A percentile compares a stretch with the other conserved stretches of the same genome.
These are phyloP conservation scores for Nansenia antarctica DNA, from an alignment of 2,113 vertebrate species.

Conservation along the genomic window DNA sequence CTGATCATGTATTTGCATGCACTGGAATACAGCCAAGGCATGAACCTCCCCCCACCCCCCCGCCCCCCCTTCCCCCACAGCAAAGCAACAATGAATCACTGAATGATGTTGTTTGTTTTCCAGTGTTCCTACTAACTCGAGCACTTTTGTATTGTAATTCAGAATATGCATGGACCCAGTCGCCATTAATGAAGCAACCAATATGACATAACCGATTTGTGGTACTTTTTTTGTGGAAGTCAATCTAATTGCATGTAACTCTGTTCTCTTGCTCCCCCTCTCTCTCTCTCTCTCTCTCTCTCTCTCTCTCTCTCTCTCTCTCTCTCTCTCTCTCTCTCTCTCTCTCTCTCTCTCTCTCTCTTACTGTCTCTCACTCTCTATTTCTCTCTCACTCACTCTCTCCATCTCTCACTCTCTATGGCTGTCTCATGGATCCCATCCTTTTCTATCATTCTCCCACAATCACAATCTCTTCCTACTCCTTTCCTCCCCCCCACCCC, in stretches of 20 bases:
- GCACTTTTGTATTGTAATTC: conserved; percentile 49
- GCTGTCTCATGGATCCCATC: conserved; percentile 50
- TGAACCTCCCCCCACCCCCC: conserved; percentile 46
- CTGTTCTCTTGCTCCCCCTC: conserved; percentile 70
- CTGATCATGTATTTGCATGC: conserved; percentile 36
- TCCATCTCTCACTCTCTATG: conserved; percentile 49
- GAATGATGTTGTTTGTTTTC: conserved; percentile 43
- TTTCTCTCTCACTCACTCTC: conserved; percentile 55
- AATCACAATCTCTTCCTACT: conserved; percentile 44
- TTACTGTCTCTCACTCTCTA: conserved; percentile 28
- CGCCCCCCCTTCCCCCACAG: conserved; percentile 3
- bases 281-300: conserved; percentile 55
- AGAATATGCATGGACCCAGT: conserved; percentile 66
- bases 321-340: conserved; percentile 56
- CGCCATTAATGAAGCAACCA: conserved; percentile 51
- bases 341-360: conserved; percentile 3
- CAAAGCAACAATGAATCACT: conserved; percentile 51
- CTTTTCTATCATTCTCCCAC: conserved; percentile 35
- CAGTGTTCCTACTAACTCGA: conserved; percentile 54
- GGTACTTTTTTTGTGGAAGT: conserved; percentile 73
- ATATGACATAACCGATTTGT: conserved; percentile 69
- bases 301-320: conserved; percentile 64
- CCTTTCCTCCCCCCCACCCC: conserved; percentile 65
- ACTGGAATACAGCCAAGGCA: conserved; percentile 56
- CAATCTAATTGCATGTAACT: conserved; percentile 95